Conservation (phyloP, 2,888 invertebrate genomes). For the Cryptocephalus moraei region DNA sequence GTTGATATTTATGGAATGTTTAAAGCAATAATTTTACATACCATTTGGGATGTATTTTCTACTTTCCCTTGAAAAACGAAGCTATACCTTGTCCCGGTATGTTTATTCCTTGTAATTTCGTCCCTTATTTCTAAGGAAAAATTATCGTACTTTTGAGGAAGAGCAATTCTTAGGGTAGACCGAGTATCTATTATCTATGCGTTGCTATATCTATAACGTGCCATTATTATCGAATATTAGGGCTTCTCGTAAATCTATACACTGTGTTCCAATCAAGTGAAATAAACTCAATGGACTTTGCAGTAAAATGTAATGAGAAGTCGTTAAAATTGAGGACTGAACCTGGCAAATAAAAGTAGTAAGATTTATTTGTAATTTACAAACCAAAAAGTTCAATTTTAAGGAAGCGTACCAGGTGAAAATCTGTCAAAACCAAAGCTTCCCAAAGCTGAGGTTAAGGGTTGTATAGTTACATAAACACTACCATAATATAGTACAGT, state of each 20-base stretch:
- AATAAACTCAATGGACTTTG: too few species aligned
- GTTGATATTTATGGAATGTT: neutral
- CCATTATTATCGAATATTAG: constrained; percentile 63
- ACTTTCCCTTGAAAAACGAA: constrained; percentile 63
- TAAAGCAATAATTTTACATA: constrained; percentile 28
- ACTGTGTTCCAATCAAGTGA: too few species aligned
- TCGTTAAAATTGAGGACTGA: too few species aligned
- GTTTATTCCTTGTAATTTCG: constrained; percentile 57
- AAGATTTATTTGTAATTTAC: too few species aligned
- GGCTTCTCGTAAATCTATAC: constrained; percentile 49
- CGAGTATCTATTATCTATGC: constrained; percentile 76
- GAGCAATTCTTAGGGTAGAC: constrained; percentile 75
- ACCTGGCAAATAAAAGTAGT: too few species aligned
- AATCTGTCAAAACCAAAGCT: too few species aligned
- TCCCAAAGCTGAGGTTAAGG: too few species aligned
- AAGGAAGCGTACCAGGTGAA: too few species aligned
- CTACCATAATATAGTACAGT: too few species aligned
- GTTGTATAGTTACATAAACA: too few species aligned
- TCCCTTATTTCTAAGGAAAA: constrained; percentile 65
- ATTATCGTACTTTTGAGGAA: constrained; percentile 72
- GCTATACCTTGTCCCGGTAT: constrained; percentile 60
- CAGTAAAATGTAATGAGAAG: too few species aligned
- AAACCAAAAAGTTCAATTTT: too few species aligned
- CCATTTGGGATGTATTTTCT: constrained; percentile 81
- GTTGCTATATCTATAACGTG: constrained; percentile 69